Evolutionary conservation across 2,113 vertebrate species (phyloP), one percentile per base, ranked within the genome.

Genomic region (Rhipidura dahli): DNA sequence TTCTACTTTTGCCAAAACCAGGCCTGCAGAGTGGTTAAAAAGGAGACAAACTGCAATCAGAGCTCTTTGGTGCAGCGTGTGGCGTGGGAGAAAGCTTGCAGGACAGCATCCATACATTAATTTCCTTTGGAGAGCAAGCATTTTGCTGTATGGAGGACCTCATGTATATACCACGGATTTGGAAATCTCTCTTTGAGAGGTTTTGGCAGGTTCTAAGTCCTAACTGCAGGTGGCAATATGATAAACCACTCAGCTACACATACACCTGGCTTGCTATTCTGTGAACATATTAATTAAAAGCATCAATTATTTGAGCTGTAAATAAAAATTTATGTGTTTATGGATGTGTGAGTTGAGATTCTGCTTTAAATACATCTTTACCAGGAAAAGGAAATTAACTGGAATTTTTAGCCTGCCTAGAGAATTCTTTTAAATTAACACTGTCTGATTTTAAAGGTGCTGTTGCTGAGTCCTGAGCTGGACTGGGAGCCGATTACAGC

Each of bases 171-270:
- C 30, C 22, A 5, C 33, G 26, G 9, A 6, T 56, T 44, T 61
- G 76, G 47, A 59, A 61, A 30, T 19, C 4, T 4, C 39, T 44
- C 1, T 42, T 73, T 13, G 22, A 65, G 70, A 73, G n/a, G 15
- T 16, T 73, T 73, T 57, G 33, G 73, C 26, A 84, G 47, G 60
- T 90, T 76, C 80, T 31, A 3, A 26, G 17, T 90, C 56, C 39
- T 13, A 53, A 79, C 96, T 89, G 64, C 68, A 95, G 91, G 68
- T 92, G 91, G 91, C 94, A 89, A 84, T 81, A 10, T 56, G 65
- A 71, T 33, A 69, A 61, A 30, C 42, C 35, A 17, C 35, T 64
- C 15, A 75, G 53, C 42, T 54, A 4, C 35, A 30, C 28, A 8
- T 14, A 3, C 10, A 2, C 31, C 59, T 54, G 37, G 35, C 39